Percentiles rank a stretch among this genome's conserved stretches.
Conservation (phyloP, 2,797 vertebrate genomes). For the Syngnathus acus region DNA sequence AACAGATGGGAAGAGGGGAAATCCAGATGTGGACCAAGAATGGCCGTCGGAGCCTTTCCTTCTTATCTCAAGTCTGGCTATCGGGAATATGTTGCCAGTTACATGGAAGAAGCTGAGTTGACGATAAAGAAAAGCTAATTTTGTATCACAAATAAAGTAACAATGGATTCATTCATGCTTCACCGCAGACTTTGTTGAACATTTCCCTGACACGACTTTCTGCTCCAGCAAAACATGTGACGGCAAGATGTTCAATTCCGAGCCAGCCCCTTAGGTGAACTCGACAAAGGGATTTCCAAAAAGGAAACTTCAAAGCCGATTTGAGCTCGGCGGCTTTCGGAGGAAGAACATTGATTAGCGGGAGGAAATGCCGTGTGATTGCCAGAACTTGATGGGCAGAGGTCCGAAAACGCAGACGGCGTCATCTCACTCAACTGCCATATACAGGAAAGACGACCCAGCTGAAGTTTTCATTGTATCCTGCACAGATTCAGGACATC, state of each 20-base stretch:
- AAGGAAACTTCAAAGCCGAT: slow-evolving; percentile 14
- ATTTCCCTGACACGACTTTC: slow-evolving; percentile 23
- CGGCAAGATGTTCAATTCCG: not conserved
- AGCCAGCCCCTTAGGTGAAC: slow-evolving; percentile 9
- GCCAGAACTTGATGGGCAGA: not conserved
- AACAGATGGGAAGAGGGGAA: slow-evolving; percentile 48
- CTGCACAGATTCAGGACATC: too few species aligned
- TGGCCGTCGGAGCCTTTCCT: slow-evolving; percentile 10
- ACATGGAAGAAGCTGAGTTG: not conserved
- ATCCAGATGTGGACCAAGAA: slow-evolving; percentile 34
- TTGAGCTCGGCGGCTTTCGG: slow-evolving; percentile 13
- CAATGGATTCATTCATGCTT: not conserved
- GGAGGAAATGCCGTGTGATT: slow-evolving; percentile 21
- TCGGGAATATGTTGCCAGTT: not conserved
- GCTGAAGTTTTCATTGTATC: too few species aligned
- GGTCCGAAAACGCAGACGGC: slow-evolving; percentile 4
- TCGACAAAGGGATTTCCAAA: not conserved
- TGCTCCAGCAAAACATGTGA: slow-evolving; percentile 18
- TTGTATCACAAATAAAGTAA: not conserved
- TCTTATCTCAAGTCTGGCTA: not conserved
- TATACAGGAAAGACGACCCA: too few species aligned
- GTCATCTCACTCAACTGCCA: not conserved
- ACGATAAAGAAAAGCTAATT: not conserved
- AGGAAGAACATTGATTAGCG: slow-evolving; percentile 25
- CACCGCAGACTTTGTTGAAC: slow-evolving; percentile 6